phyloP scores from a whole-genome alignment of 2,797 vertebrate species.

The Crenichthys baileyi region DNA sequence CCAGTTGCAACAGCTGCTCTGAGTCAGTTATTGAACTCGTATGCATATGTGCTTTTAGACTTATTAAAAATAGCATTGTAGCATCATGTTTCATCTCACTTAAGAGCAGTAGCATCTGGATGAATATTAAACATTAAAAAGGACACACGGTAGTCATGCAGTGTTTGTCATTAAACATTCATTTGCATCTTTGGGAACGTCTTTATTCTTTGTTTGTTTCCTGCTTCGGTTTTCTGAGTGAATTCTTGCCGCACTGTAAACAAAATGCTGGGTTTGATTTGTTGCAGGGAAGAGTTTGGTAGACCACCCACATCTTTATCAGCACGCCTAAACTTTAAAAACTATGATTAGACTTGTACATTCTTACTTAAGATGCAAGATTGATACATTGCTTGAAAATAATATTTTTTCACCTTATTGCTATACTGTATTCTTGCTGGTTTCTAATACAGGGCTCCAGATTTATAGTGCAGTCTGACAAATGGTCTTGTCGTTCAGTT shows the following conservation, averaged over 20 bases:
- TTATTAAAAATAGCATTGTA: conserved; percentile 68
- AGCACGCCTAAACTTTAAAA: conserved; percentile 14
- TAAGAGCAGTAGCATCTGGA: conserved; percentile 81
- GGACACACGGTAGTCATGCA: conserved; percentile 56
- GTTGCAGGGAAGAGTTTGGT: conserved; percentile 8
- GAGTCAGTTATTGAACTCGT: conserved; percentile 22
- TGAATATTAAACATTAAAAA: conserved; percentile 80
- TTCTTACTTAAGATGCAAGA: background rate
- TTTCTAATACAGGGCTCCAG: background rate
- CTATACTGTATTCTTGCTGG: too few relatives aligned
- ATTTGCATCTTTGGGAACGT: conserved; percentile 60
- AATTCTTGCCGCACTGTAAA: conserved; percentile 19
- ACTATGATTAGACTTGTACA: background rate
- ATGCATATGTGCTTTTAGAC: conserved; percentile 39
- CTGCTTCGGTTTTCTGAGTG: conserved; percentile 22
- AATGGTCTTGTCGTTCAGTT: background rate
- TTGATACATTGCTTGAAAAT: background rate
- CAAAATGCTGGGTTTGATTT: conserved; percentile 21
- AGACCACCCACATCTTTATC: conserved; percentile 18
- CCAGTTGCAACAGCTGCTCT: conserved; percentile 20
- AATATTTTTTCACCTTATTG: background rate
- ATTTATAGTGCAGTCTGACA: background rate
- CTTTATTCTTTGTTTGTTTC: conserved; percentile 46
- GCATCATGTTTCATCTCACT: conserved; percentile 76
- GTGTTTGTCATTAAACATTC: conserved; percentile 72